These are phyloP conservation scores for Propithecus deckenii DNA, from an alignment of 2,797 vertebrate genomes.

Conservation along the genomic window DNA sequence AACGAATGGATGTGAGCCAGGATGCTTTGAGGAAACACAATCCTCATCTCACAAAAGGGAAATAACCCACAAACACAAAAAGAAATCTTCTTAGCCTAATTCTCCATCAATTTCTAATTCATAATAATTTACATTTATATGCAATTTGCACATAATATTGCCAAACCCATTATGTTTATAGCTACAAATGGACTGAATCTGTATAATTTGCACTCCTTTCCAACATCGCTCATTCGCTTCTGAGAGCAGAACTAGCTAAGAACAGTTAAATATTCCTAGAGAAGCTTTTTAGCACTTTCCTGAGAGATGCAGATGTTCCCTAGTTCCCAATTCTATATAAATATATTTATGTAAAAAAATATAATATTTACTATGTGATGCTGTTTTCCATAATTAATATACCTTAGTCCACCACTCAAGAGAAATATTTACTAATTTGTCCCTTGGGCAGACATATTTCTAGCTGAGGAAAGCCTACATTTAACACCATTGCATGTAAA, in stretches of 20 bases:
- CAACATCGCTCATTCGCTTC: not conserved
- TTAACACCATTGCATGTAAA: not conserved
- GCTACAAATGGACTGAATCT: not conserved
- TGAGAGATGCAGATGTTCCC: not conserved
- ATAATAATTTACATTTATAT: constrained; percentile 9
- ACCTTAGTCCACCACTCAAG: not conserved
- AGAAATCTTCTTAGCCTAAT: not conserved
- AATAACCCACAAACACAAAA: not conserved
- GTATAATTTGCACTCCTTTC: not conserved
- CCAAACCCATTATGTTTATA: not conserved
- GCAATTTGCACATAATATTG: not conserved
- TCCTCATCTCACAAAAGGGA: not conserved
- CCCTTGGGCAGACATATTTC: not conserved
- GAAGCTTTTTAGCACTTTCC: not conserved
- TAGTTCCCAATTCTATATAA: not conserved
- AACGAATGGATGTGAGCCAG: not conserved
- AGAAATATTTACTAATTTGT: not conserved
- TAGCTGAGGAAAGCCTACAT: not conserved
- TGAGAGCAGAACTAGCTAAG: not conserved
- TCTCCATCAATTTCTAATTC: constrained; percentile 7
- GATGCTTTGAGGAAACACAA: not conserved
- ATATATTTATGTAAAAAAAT: not conserved
- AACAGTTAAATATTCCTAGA: not conserved
- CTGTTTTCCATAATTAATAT: constrained; percentile 22
- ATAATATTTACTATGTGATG: not conserved